Conservation (phyloP, 2,888 invertebrate genomes). For the Podabrus alpinus region DNA sequence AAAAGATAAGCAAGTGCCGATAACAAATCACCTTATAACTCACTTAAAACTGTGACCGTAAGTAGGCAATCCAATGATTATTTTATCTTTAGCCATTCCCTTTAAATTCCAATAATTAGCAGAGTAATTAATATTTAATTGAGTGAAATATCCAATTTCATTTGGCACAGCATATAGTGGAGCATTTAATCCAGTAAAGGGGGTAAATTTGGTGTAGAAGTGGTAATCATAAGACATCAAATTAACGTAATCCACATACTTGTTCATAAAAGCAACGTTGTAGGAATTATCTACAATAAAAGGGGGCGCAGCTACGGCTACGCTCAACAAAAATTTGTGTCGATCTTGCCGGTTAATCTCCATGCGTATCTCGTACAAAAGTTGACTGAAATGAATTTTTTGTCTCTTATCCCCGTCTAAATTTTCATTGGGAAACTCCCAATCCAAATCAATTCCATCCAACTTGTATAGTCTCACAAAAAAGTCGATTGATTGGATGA, state of each 20-base stretch:
- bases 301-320: conserved; percentile 80
- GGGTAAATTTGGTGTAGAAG: conserved; percentile 73
- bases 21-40: conserved; percentile 32
- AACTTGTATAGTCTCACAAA: conserved; percentile 60
- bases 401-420: conserved; percentile 57
- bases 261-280: conserved; percentile 75
- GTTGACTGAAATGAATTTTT: conserved; percentile 73
- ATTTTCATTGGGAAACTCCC: conserved; percentile 81
- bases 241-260: conserved; percentile 82
- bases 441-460: conserved; percentile 80
- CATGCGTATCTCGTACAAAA: conserved; percentile 72
- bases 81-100: conserved; percentile 77
- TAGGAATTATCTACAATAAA: conserved; percentile 77
- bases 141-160: conserved; percentile 68
- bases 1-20: background rate
- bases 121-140: conserved; percentile 82
- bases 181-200: conserved; percentile 84
- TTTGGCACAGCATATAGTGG: conserved; percentile 69
- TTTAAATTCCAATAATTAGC: conserved; percentile 74
- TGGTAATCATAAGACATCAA: conserved; percentile 94
- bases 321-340: conserved; percentile 66
- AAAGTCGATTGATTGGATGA: conserved; percentile 59
- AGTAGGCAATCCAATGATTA: conserved; percentile 84
- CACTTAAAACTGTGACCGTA: conserved; percentile 82
- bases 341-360: conserved; percentile 66